These are phyloP conservation scores for Catocala fraxini DNA, from an alignment of 2,888 invertebrate genomes.

Conservation along the genomic window DNA sequence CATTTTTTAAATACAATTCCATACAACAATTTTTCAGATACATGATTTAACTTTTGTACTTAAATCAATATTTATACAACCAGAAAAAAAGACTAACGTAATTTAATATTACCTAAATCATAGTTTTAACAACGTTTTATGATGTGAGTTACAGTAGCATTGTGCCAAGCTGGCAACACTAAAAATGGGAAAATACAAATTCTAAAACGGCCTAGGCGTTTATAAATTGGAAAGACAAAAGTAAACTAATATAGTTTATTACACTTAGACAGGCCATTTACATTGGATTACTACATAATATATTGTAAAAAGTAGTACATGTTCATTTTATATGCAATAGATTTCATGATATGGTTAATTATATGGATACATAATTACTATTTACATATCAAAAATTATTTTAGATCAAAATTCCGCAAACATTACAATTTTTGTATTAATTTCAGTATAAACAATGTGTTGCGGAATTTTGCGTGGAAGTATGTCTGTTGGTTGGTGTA, in stretches of 20 bases:
- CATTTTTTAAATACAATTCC: background rate
- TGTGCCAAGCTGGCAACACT: constrained; percentile 45
- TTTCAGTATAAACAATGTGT: constrained; percentile 27
- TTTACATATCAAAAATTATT: constrained; percentile 41
- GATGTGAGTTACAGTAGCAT: constrained; percentile 47
- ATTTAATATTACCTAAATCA: background rate
- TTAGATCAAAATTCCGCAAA: constrained; percentile 29
- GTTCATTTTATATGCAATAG: constrained; percentile 45
- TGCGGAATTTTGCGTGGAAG: constrained; percentile 32
- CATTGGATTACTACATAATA: constrained; percentile 36
- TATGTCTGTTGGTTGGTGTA: constrained; percentile 46
- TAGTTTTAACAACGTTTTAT: too few species aligned
- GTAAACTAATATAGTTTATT: constrained; percentile 31
- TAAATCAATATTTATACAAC: constrained; percentile 13
- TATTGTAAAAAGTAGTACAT: constrained; percentile 45
- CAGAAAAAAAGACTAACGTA: constrained; percentile 1
- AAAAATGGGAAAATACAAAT: constrained; percentile 43
- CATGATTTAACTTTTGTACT: constrained; percentile 21
- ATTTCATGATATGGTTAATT: constrained; percentile 55
- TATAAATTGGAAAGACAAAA: constrained; percentile 39
- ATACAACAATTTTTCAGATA: constrained; percentile 14
- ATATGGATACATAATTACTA: constrained; percentile 44
- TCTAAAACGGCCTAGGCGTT: constrained; percentile 38
- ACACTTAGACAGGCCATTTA: constrained; percentile 44
- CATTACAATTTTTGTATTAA: constrained; percentile 19